Percentiles rank a stretch among this genome's conserved stretches.
Evolutionary conservation across 1,140 invertebrate species (phyloP).

Genomic region (Vollenhovia emeryi): DNA sequence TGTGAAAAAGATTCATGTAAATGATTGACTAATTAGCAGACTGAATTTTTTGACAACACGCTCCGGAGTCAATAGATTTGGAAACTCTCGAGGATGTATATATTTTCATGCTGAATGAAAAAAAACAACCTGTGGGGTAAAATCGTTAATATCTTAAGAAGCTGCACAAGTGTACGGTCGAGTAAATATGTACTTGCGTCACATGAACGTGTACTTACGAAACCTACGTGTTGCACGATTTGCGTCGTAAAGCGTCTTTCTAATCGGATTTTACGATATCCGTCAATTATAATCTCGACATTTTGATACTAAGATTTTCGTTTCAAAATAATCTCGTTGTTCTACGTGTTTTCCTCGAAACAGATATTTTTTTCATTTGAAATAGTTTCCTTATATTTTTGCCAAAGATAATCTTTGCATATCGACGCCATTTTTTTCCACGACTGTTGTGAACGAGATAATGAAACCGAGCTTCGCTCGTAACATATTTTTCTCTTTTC

Average conservation of each 20-base stretch:
- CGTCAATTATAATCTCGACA: background rate
- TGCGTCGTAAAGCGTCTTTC: constrained; percentile 11
- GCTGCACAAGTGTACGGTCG: constrained; percentile 59
- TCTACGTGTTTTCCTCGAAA: no score
- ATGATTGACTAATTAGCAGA: background rate
- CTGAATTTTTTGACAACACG: background rate
- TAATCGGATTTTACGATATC: constrained; percentile 51
- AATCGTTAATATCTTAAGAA: constrained; percentile 40
- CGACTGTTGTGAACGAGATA: no score
- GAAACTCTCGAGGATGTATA: background rate
- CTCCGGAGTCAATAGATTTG: background rate
- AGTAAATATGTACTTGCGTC: constrained; percentile 32
- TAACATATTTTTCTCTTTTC: no score
- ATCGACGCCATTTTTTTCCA: no score
- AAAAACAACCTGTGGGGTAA: background rate
- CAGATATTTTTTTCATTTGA: no score
- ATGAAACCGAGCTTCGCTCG: no score
- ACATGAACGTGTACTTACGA: constrained; percentile 16
- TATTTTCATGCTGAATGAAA: background rate
- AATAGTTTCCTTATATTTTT: no score
- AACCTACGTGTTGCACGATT: constrained; percentile 64
- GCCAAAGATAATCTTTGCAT: no score
- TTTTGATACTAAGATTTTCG: background rate
- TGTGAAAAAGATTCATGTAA: background rate
- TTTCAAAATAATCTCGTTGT: background rate